Evolutionary conservation across 2,113 vertebrate genomes (phyloP).

Genomic region (Ailuropoda melanoleuca): DNA sequence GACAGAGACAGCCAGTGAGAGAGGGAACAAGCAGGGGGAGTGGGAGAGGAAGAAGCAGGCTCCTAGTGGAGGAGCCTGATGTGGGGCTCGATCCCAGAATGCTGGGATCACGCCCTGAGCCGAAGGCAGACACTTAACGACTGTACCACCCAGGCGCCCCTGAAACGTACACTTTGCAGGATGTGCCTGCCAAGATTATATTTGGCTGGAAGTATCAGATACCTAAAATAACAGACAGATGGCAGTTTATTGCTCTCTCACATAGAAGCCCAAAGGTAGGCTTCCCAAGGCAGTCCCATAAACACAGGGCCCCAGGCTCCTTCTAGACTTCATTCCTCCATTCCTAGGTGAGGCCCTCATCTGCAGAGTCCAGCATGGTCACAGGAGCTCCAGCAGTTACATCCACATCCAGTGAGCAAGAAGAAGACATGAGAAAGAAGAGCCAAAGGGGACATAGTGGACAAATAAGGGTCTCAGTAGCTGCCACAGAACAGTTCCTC

Average conservation of each 20-base stretch:
- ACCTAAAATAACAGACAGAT: neutral
- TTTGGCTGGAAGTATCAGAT: neutral
- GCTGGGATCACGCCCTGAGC: too few relatives aligned
- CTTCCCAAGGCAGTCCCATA: neutral
- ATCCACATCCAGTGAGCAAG: neutral
- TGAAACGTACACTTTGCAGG: neutral
- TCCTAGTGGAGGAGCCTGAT: too few relatives aligned
- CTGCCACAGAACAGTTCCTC: neutral
- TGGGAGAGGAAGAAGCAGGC: too few relatives aligned
- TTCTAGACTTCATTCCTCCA: neutral
- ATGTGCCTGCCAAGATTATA: neutral
- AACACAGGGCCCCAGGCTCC: neutral
- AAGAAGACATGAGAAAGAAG: neutral
- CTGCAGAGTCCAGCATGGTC: neutral
- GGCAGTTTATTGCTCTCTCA: neutral
- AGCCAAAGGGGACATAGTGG: neutral
- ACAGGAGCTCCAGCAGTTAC: neutral
- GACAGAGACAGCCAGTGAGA: too few relatives aligned
- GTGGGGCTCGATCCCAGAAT: too few relatives aligned
- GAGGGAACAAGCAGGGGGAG: too few relatives aligned
- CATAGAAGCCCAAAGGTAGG: neutral
- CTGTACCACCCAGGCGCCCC: too few relatives aligned
- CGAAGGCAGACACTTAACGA: too few relatives aligned
- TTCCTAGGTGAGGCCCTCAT: neutral
- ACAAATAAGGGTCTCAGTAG: neutral